A percentile compares a stretch with the other conserved stretches of the same genome.
These are phyloP conservation scores for Diadophis punctatus DNA, from an alignment of 2,113 vertebrate genomes.

Conservation along the genomic window DNA sequence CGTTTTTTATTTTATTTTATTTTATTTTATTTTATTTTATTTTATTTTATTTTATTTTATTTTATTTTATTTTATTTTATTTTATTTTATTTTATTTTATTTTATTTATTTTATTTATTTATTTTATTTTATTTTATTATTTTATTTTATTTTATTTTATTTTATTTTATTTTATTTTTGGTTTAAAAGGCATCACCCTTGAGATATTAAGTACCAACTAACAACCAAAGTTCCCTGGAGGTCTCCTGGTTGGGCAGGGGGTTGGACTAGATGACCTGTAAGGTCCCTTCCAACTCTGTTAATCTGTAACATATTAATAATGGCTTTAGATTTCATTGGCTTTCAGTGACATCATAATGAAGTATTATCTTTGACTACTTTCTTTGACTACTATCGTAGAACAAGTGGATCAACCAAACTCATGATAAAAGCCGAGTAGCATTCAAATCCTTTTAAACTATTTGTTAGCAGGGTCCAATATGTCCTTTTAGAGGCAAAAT, in stretches of 20 bases:
- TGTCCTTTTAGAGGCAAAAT: neutral
- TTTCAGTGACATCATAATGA: neutral
- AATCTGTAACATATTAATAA: neutral
- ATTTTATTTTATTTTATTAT: neutral
- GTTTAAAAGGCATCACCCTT: neutral
- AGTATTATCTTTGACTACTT: neutral
- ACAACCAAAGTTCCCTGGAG: neutral
- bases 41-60: neutral
- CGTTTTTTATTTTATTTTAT: neutral
- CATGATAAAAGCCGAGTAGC: neutral
- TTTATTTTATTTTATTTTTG: too few species aligned
- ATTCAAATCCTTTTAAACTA: neutral
- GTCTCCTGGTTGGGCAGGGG: too few species aligned
- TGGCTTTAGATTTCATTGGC: neutral
- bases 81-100: too few species aligned
- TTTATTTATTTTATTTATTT: too few species aligned
- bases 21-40: neutral
- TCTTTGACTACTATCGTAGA: neutral
- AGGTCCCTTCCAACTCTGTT: too few species aligned
- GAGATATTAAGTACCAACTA: neutral
- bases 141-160: too few species aligned
- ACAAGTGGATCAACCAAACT: neutral
- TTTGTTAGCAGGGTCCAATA: neutral
- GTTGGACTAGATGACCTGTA: too few species aligned
- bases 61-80: too few species aligned